phyloP scores from a whole-genome alignment of 1,140 invertebrate genomes.

The Drosophila mauritiana region DNA sequence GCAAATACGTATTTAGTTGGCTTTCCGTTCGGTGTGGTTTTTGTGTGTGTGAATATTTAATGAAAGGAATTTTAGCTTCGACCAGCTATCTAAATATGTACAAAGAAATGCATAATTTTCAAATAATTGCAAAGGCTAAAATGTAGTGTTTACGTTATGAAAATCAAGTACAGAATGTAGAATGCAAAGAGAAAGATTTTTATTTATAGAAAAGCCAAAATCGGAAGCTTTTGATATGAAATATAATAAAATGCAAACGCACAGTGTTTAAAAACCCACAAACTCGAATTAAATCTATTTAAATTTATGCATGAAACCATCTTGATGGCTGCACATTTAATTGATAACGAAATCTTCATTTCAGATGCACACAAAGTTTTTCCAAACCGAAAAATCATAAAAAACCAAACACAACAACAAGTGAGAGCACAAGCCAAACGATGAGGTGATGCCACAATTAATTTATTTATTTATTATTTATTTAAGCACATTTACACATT shows the following conservation, averaged over 20 bases:
- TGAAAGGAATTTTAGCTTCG: conserved; percentile 39
- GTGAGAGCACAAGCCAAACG: conserved; percentile 7
- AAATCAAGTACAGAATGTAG: neutral
- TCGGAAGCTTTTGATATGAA: neutral
- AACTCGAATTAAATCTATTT: conserved; percentile 19
- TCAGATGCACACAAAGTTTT: conserved; percentile 50
- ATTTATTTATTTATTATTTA: conserved; percentile 53
- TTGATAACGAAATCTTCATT: conserved; percentile 39
- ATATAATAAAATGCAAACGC: neutral
- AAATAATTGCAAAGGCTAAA: conserved; percentile 23
- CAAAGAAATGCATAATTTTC: conserved; percentile 32
- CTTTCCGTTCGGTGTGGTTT: conserved; percentile 23
- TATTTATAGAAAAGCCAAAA: conserved; percentile 23
- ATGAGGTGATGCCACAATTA: conserved; percentile 58
- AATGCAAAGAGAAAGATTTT: neutral
- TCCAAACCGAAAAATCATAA: conserved; percentile 3
- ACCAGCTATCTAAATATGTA: conserved; percentile 36
- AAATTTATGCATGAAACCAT: conserved; percentile 22
- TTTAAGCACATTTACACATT: conserved; percentile 31
- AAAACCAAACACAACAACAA: conserved; percentile 8
- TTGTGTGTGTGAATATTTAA: conserved; percentile 44
- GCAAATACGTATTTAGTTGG: conserved; percentile 41
- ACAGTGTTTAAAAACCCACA: neutral
- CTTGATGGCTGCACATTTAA: conserved; percentile 18
- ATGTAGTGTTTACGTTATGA: neutral